Evolutionary conservation across 2,797 vertebrate genomes (phyloP).

Genomic region (Macrochelys suwanniensis): DNA sequence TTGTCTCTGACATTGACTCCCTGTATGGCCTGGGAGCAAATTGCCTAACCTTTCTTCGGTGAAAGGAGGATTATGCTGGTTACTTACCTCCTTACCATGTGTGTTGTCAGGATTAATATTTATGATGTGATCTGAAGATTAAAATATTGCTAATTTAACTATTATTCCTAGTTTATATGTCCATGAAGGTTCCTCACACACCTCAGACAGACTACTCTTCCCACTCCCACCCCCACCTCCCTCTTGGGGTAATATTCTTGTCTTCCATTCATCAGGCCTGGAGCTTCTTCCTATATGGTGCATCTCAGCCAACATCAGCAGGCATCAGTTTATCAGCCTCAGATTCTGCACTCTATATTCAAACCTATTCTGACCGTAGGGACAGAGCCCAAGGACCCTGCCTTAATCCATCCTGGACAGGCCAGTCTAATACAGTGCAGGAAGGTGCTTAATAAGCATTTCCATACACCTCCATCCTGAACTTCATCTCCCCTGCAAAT

Average conservation of each 20-base stretch:
- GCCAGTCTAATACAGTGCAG: background rate
- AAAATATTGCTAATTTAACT: background rate
- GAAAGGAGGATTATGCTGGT: background rate
- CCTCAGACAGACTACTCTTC: background rate
- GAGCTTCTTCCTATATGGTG: background rate
- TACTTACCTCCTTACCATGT: background rate
- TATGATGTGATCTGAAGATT: background rate
- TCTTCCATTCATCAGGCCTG: background rate
- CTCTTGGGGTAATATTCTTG: background rate
- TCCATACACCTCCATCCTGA: background rate
- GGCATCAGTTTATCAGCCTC: background rate
- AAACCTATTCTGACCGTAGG: background rate
- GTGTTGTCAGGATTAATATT: background rate
- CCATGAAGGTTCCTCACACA: background rate
- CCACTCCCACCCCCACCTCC: background rate
- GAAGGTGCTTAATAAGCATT: background rate
- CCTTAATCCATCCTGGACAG: background rate
- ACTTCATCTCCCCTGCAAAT: background rate
- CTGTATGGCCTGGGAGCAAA: background rate
- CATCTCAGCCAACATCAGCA: background rate
- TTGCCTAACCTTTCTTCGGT: background rate
- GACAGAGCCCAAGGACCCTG: rapidly evolving
- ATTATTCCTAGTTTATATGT: background rate
- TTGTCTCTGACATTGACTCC: background rate
- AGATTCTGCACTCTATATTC: background rate